A percentile compares a stretch with the other conserved stretches of the same genome.
Evolutionary conservation across 2,797 vertebrate species (phyloP).

Genomic region (Coilia nasus): DNA sequence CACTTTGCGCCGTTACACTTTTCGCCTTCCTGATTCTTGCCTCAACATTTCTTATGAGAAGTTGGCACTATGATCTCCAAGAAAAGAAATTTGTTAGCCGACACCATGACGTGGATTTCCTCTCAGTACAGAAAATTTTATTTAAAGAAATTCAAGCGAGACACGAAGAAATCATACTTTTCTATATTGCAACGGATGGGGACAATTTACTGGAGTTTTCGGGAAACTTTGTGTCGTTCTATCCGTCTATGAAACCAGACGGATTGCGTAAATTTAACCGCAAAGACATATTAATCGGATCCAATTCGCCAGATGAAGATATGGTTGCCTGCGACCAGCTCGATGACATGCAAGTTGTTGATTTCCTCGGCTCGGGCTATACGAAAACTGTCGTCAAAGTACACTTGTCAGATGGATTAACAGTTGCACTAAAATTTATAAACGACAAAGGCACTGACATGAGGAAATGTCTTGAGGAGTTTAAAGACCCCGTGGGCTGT

Average conservation of each 20-base stretch:
- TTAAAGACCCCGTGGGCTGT: constrained; percentile 77
- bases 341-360: constrained; percentile 67
- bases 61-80: constrained; percentile 70
- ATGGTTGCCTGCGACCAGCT: constrained; percentile 79
- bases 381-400: constrained; percentile 85
- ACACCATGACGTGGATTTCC: constrained; percentile 54
- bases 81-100: constrained; percentile 52
- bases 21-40: constrained; percentile 73
- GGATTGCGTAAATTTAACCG: background rate
- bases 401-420: constrained; percentile 69
- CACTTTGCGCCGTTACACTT: constrained; percentile 68
- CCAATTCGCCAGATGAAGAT: constrained; percentile 54
- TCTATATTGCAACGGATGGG: constrained; percentile 56
- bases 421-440: constrained; percentile 83
- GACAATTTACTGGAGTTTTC: constrained; percentile 18
- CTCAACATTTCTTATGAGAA: constrained; percentile 70
- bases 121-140: constrained; percentile 61
- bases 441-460: constrained; percentile 84
- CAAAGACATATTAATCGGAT: constrained; percentile 32
- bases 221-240: constrained; percentile 22
- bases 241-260: background rate
- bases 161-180: constrained; percentile 71
- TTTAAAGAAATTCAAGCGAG: constrained; percentile 69
- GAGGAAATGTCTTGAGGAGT: constrained; percentile 79
- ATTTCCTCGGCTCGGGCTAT: constrained; percentile 84